phyloP scores from a whole-genome alignment of 2,113 vertebrate genomes.

The Cyrtonyx montezumae region DNA sequence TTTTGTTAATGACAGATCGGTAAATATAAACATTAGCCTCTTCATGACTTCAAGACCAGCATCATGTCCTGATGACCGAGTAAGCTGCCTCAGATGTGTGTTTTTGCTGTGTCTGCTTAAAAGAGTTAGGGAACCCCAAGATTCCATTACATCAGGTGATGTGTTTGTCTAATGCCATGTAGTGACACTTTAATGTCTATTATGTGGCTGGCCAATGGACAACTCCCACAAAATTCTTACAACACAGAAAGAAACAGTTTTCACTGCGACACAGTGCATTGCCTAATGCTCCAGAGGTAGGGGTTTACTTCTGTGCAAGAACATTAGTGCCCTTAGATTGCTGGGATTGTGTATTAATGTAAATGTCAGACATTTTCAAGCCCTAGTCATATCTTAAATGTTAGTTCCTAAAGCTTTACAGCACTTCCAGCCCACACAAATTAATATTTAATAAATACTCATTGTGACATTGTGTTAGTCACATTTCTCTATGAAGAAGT shows the following conservation, averaged over 20 bases:
- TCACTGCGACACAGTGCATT: not conserved
- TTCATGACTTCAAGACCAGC: not conserved
- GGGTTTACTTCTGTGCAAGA: not conserved
- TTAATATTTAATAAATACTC: not conserved
- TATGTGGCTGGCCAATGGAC: not conserved
- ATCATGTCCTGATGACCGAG: not conserved
- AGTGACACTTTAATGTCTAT: not conserved
- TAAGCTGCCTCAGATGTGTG: not conserved
- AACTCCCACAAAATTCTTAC: not conserved
- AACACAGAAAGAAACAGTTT: not conserved
- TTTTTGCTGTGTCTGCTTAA: not conserved
- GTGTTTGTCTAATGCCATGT: not conserved
- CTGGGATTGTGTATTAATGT: not conserved
- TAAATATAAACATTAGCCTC: not conserved
- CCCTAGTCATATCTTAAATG: not conserved
- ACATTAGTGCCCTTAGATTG: rapidly evolving
- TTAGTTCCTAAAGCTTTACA: not conserved
- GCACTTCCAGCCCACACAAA: not conserved
- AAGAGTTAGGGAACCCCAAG: not conserved
- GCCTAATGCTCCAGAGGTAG: not conserved
- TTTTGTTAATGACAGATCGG: not conserved
- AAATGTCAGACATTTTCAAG: not conserved
- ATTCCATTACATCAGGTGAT: not conserved
- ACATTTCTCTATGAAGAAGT: not conserved
- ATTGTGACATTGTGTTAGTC: not conserved